Evolutionary conservation across 2,113 vertebrate genomes (phyloP), one percentile per base, ranked within the genome.

Genomic region (Sorex fumeus): DNA sequence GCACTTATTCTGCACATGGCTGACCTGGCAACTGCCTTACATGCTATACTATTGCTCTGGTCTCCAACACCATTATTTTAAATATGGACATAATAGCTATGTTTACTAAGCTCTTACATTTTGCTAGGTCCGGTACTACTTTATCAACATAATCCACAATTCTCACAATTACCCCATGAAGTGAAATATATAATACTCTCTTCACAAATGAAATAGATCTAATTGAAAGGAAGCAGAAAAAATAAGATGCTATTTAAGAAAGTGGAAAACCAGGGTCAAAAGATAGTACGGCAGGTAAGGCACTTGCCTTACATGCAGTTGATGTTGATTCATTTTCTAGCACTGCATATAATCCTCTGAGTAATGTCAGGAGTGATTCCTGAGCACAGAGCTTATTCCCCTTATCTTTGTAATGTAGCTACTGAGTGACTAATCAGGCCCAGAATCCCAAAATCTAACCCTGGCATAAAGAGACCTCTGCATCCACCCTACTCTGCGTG

Each of bases 131-230:
- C 47, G n/a, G 8, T 76, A 60, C 25, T 57, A 84, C 53, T 84
- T 91, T 67, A 90, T 28, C 75, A 88, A 87, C 27, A 76, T 47
- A 81, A 83, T 79, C 43, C 60, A 8, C 53, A 84, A 74, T 75
- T 75, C 60, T 74, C 40, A 36, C 1, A 21, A 40, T 57, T 67
- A 91, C 32, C 21, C 40, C 50, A 8, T 47, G 90, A 70, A 40
- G 32, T 82, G 32, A 71, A 67, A 32, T 88, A 18, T 45, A 70
- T 16, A 32, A 93, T 85, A 23, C 10, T 36, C 0, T 36, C 23
- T 92, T 92, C 75, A 93, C 23, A 50, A 88, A 88, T n/a, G 9
- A 90, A 88, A 78, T 4, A 25, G 8, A 23, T 32, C 62, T 86
- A 76, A 84, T 77, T 90, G n/a, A 95, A 78, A 84, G 15, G 43